Conservation (phyloP, 2,888 invertebrate genomes). For the Schizotus pectinicornis region DNA sequence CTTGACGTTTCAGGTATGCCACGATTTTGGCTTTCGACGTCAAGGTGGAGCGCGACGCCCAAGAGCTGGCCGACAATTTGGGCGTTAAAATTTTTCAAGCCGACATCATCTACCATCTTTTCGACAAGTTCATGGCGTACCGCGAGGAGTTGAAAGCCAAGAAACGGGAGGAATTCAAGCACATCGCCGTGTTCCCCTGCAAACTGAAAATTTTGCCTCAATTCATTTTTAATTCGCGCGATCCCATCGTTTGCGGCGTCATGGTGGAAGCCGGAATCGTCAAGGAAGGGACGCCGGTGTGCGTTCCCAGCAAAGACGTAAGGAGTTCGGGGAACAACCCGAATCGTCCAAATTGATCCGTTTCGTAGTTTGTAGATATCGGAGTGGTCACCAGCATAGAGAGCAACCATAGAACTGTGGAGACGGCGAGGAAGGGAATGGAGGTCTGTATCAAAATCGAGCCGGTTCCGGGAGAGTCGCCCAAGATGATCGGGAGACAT, state of each 20-base stretch:
- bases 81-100: constrained; percentile 97
- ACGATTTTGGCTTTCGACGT: constrained; percentile 99
- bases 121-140: constrained; percentile 94
- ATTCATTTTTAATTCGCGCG: constrained; percentile 96
- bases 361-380: constrained; percentile 86
- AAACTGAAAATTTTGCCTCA: constrained; percentile 84
- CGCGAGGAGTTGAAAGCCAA: constrained; percentile 88
- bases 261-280: constrained; percentile 94
- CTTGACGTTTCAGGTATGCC: constrained; percentile 73
- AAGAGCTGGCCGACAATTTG: constrained; percentile 93
- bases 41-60: constrained; percentile 96
- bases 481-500: constrained; percentile 98
- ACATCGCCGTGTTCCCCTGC: constrained; percentile 98
- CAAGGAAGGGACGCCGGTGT: constrained; percentile 96
- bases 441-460: constrained; percentile 98
- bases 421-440: constrained; percentile 93
- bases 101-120: constrained; percentile 99
- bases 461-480: constrained; percentile 95
- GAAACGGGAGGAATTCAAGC: constrained; percentile 94
- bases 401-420: constrained; percentile 93
- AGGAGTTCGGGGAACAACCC: constrained; percentile 45
- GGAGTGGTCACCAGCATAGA: constrained; percentile 96
- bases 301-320: constrained; percentile 96
- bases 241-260: constrained; percentile 97
- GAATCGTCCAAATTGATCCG: constrained; percentile 22